A percentile compares a stretch with the other conserved stretches of the same genome.
These are phyloP conservation scores for Cyanoliseus patagonus DNA, from an alignment of 2,113 vertebrate species.

Conservation along the genomic window DNA sequence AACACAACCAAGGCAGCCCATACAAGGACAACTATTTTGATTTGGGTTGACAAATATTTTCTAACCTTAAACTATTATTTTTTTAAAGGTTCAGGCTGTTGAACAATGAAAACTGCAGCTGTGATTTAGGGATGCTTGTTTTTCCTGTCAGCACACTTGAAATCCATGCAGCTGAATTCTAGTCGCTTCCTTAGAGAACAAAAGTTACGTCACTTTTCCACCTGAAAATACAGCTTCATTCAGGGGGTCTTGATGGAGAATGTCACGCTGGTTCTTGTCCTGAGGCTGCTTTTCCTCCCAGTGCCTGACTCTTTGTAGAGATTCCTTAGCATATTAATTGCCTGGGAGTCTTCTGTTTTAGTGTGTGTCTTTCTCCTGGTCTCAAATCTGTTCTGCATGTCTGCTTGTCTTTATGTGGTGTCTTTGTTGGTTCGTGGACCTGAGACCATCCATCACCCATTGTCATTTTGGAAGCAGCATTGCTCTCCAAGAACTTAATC, in stretches of 20 bases:
- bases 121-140: background rate
- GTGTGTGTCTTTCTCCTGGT: background rate
- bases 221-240: background rate
- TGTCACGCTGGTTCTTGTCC: background rate
- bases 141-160: background rate
- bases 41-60: slow-evolving; percentile 44
- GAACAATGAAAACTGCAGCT: background rate
- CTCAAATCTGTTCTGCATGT: background rate
- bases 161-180: background rate
- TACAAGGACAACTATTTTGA: background rate
- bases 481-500: background rate
- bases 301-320: background rate
- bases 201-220: background rate
- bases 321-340: background rate
- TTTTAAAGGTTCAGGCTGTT: background rate
- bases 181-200: background rate
- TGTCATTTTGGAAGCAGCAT: slow-evolving; percentile 76
- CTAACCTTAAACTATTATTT: background rate
- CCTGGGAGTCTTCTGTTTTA: background rate
- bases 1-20: background rate
- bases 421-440: background rate
- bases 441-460: background rate
- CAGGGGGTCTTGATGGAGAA: background rate
- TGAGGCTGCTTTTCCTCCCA: background rate
- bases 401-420: background rate